These are phyloP conservation scores for Platygyra sinensis DNA, from an alignment of 64 coral and sea anemone genomes.

Conservation along the genomic window DNA sequence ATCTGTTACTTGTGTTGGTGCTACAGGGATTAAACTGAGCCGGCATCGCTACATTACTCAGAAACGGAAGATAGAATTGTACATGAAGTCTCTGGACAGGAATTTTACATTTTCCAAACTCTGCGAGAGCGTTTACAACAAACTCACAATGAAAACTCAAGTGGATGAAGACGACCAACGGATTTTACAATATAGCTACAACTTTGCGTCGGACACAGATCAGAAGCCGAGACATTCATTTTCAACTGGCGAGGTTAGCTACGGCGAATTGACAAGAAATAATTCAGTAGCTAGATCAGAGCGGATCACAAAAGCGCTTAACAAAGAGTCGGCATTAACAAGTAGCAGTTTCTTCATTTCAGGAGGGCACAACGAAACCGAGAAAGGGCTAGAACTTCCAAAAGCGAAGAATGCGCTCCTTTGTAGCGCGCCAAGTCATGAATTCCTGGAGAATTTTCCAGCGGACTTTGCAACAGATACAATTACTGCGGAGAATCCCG, in stretches of 20 bases:
- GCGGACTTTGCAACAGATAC: not conserved
- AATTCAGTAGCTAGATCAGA: not conserved
- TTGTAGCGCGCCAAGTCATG: not conserved
- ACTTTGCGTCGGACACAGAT: not conserved
- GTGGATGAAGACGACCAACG: not conserved
- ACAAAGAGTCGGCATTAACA: not conserved
- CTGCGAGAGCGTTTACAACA: not conserved
- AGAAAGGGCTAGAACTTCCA: not conserved
- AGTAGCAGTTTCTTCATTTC: not conserved
- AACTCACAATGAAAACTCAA: not conserved
- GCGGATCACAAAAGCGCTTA: not conserved
- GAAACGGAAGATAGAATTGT: too few species aligned
- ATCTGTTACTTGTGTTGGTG: too few species aligned
- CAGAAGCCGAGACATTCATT: not conserved
- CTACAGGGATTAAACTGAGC: too few species aligned
- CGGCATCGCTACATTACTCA: too few species aligned
- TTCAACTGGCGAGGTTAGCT: not conserved
- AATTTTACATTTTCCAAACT: not conserved
- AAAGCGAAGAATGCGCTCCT: not conserved
- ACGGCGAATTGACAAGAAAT: not conserved
- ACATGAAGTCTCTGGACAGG: too few species aligned
- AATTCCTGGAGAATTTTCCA: not conserved
- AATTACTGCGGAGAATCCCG: not conserved
- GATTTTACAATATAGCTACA: slow-evolving; percentile 37
- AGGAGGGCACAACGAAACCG: not conserved